A percentile compares a stretch with the other conserved stretches of the same genome.
phyloP scores from a whole-genome alignment of 2,888 invertebrate species.

The Mesorhabditis sp. region DNA sequence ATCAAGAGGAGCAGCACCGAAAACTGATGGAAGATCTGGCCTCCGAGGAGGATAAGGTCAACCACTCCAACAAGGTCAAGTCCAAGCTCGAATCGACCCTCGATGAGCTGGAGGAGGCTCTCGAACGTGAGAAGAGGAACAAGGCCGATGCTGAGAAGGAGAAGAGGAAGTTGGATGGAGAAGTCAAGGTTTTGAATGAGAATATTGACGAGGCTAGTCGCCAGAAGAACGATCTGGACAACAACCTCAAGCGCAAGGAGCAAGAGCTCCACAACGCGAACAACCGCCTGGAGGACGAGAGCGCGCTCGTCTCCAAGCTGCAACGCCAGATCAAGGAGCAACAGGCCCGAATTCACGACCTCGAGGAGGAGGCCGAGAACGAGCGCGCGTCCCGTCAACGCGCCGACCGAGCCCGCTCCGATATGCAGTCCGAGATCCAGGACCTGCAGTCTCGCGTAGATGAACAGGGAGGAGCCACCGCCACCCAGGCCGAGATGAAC shows the following conservation, averaged over 20 bases:
- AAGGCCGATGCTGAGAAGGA: slow-evolving; percentile 92
- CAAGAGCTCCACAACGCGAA: slow-evolving; percentile 92
- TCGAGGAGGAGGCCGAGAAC: slow-evolving; percentile 98
- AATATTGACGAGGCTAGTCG: slow-evolving; percentile 93
- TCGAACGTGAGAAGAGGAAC: slow-evolving; percentile 98
- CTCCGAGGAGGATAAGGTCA: slow-evolving; percentile 97
- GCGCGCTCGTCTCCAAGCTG: slow-evolving; percentile 89
- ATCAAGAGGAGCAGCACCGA: slow-evolving; percentile 60
- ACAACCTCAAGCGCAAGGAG: slow-evolving; percentile 94
- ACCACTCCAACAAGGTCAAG: slow-evolving; percentile 99
- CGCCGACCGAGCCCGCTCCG: slow-evolving; percentile 95
- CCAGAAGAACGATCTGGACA: slow-evolving; percentile 95
- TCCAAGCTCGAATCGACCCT: slow-evolving; percentile 96
- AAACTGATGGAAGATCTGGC: slow-evolving; percentile 62
- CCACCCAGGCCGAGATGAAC: slow-evolving; percentile 88
- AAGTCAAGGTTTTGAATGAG: slow-evolving; percentile 96
- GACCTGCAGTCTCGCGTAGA: slow-evolving; percentile 92
- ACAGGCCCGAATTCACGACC: slow-evolving; percentile 89
- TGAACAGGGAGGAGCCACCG: slow-evolving; percentile 98
- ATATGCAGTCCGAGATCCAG: slow-evolving; percentile 93
- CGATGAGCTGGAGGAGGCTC: slow-evolving; percentile 87
- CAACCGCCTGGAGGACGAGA: slow-evolving; percentile 96
- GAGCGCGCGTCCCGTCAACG: slow-evolving; percentile 65
- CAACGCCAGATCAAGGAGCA: slow-evolving; percentile 99
- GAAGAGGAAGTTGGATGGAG: slow-evolving; percentile 82